These are phyloP conservation scores for Phortica variegata DNA, from an alignment of 1,140 invertebrate species.

Conservation along the genomic window DNA sequence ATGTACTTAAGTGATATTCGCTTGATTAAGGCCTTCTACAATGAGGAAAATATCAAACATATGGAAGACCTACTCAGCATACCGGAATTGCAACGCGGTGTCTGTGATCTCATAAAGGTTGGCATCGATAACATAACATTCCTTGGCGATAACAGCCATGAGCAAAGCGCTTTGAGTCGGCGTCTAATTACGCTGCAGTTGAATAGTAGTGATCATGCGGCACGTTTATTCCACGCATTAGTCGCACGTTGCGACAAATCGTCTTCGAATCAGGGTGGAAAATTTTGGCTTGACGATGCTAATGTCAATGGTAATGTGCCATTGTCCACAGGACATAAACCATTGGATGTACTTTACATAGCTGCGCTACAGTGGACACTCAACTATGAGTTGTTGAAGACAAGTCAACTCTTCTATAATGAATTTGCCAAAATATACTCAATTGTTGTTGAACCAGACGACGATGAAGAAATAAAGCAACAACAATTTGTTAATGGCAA, in stretches of 20 bases:
- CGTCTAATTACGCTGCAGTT: slow-evolving; percentile 46
- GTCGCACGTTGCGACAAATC: slow-evolving; percentile 23
- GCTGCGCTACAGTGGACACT: slow-evolving; percentile 48
- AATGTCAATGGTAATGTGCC: not conserved
- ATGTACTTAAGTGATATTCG: slow-evolving; percentile 51
- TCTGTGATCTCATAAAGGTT: slow-evolving; percentile 54
- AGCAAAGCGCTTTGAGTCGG: slow-evolving; percentile 35
- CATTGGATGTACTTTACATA: slow-evolving; percentile 42
- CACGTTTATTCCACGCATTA: slow-evolving; percentile 35
- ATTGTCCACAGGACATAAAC: slow-evolving; percentile 26
- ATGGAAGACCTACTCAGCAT: slow-evolving; percentile 43
- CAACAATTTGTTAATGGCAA: no score
- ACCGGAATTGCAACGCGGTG: slow-evolving; percentile 38
- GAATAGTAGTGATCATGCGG: slow-evolving; percentile 41
- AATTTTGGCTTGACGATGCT: slow-evolving; percentile 42
- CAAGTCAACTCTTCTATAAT: slow-evolving; percentile 47
- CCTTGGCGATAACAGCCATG: slow-evolving; percentile 43
- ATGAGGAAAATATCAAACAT: slow-evolving; percentile 48
- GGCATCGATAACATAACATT: slow-evolving; percentile 53
- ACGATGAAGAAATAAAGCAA: slow-evolving; percentile 22
- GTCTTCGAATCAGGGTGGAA: slow-evolving; percentile 2
- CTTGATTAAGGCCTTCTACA: slow-evolving; percentile 49
- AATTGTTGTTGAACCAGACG: slow-evolving; percentile 38
- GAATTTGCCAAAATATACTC: slow-evolving; percentile 52
- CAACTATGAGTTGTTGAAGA: slow-evolving; percentile 46